These are phyloP conservation scores for Palythoa grandiflora DNA, from an alignment of 92 coral and sea anemone species.

Conservation along the genomic window DNA sequence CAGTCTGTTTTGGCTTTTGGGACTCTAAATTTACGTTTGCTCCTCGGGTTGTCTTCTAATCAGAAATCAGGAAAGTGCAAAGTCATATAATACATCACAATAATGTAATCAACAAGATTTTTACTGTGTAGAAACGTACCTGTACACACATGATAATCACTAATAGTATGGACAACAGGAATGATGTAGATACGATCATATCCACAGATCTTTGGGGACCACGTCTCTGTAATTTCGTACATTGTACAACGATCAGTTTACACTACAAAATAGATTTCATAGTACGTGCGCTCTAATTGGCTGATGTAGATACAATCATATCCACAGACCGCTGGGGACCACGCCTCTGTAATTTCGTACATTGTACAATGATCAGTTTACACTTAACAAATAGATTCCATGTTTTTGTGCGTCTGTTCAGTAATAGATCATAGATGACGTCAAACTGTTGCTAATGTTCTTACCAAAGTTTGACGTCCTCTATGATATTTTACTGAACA, in stretches of 20 bases:
- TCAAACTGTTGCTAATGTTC: too few relatives aligned
- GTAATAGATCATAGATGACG: too few relatives aligned
- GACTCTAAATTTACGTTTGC: too few relatives aligned
- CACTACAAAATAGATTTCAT: background rate
- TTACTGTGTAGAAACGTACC: background rate
- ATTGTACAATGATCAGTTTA: background rate
- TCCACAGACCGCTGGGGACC: slow-evolving; percentile 98
- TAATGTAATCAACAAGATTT: too few relatives aligned
- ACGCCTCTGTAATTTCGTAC: slow-evolving; percentile 69
- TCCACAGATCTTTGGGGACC: slow-evolving; percentile 98
- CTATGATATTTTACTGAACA: too few relatives aligned
- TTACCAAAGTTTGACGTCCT: too few relatives aligned
- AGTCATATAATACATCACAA: too few relatives aligned
- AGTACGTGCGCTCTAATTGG: too few relatives aligned
- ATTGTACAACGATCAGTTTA: background rate
- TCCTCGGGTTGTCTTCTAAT: too few relatives aligned
- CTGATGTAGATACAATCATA: slow-evolving; percentile 87
- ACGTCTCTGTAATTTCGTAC: slow-evolving; percentile 69
- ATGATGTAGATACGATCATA: slow-evolving; percentile 94
- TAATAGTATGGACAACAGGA: slow-evolving; percentile 81
- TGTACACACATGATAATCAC: slow-evolving; percentile 95
- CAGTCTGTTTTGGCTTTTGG: too few relatives aligned
- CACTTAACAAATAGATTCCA: background rate
- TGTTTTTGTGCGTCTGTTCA: too few relatives aligned
- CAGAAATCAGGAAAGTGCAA: too few relatives aligned